Percentiles rank a stretch among this genome's conserved stretches.
These are phyloP conservation scores for Alosa alosa DNA, from an alignment of 2,113 vertebrate species.

Conservation along the genomic window DNA sequence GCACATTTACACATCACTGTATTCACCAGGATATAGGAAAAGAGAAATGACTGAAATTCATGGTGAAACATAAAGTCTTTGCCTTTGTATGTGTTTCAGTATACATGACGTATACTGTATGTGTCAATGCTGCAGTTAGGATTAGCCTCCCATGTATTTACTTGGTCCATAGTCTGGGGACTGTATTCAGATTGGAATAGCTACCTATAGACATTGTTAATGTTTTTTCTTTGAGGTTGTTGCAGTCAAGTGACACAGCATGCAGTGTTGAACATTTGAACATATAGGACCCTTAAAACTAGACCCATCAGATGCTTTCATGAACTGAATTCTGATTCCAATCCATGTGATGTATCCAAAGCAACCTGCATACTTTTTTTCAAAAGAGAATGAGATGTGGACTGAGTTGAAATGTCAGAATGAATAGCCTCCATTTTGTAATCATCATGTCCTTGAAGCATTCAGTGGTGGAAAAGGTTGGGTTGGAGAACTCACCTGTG, in stretches of 20 bases:
- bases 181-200: background rate
- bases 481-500: background rate
- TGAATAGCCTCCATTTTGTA: background rate
- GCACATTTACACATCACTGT: background rate
- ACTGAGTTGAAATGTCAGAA: background rate
- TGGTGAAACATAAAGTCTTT: background rate
- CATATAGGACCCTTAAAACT: background rate
- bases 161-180: too few relatives aligned
- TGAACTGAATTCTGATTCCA: background rate
- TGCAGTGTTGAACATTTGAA: background rate
- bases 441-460: background rate
- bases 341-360: background rate
- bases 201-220: background rate
- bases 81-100: too few relatives aligned
- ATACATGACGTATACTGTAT: too few relatives aligned
- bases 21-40: background rate
- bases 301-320: background rate
- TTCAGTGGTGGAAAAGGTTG: background rate
- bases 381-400: background rate
- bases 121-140: too few relatives aligned
- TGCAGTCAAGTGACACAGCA: background rate
- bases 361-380: background rate
- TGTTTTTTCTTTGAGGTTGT: background rate
- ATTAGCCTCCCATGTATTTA: too few relatives aligned
- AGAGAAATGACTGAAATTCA: background rate